Percentiles rank a stretch among this genome's conserved stretches.
phyloP scores from a whole-genome alignment of 1,140 invertebrate species.

The Lucilia sericata region DNA sequence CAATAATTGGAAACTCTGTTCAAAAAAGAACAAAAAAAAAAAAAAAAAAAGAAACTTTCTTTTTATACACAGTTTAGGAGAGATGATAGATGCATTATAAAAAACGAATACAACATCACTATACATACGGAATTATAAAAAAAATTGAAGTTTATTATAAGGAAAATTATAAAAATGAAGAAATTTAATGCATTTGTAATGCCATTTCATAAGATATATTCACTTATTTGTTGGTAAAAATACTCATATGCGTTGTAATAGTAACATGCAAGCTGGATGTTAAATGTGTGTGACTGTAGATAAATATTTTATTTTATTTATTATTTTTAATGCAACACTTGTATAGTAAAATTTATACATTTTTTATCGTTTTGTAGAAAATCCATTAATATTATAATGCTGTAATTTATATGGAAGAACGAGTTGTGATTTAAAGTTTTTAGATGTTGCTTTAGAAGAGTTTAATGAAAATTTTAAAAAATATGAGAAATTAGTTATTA shows the following conservation, averaged over 20 bases:
- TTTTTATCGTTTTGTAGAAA: not conserved
- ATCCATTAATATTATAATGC: not conserved
- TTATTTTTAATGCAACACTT: not conserved
- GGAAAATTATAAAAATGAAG: not conserved
- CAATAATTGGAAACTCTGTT: not conserved
- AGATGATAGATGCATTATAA: not conserved
- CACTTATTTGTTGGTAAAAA: not conserved
- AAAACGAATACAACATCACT: not conserved
- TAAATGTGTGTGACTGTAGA: not conserved
- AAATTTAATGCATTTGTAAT: constrained; percentile 17
- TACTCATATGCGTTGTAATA: not conserved
- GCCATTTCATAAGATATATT: not conserved
- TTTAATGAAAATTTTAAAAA: too few relatives aligned
- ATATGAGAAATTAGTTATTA: too few relatives aligned
- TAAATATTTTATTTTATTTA: constrained; percentile 1
- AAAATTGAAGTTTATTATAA: not conserved
- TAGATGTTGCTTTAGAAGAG: not conserved
- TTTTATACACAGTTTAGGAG: not conserved
- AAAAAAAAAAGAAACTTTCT: not conserved
- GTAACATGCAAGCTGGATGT: not conserved
- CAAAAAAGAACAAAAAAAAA: not conserved
- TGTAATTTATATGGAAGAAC: not conserved
- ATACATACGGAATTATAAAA: not conserved
- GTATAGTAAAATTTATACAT: not conserved
- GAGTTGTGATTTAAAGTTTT: not conserved